A percentile compares a stretch with the other conserved stretches of the same genome.
phyloP scores from a whole-genome alignment of 2,113 vertebrate genomes.

The Aegotheles bennettii region DNA sequence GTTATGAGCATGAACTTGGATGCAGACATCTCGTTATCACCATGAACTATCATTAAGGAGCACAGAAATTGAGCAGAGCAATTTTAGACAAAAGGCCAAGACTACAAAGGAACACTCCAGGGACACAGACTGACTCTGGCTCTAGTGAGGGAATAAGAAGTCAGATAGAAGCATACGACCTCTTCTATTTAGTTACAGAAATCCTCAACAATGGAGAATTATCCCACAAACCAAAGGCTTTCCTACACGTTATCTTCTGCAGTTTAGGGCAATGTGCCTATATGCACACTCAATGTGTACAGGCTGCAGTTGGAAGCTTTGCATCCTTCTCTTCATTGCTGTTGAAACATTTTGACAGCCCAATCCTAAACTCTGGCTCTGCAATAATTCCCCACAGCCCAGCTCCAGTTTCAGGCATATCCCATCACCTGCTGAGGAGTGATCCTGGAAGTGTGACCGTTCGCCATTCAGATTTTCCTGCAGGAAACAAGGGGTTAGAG shows the following conservation, averaged over 20 bases:
- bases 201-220: background rate
- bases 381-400: background rate
- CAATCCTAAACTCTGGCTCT: background rate
- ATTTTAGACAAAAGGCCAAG: background rate
- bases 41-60: background rate
- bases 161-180: background rate
- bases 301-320: background rate
- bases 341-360: background rate
- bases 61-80: background rate
- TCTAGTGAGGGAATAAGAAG: background rate
- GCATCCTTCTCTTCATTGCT: background rate
- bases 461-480: accelerated
- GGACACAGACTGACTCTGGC: background rate
- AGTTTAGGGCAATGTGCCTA: accelerated
- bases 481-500: background rate
- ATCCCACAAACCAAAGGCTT: background rate
- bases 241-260: background rate
- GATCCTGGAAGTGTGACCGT: background rate
- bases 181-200: background rate
- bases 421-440: too few species aligned
- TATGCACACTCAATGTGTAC: background rate
- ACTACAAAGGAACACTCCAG: background rate
- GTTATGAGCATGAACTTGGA: background rate
- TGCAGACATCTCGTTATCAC: background rate
- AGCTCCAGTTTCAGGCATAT: background rate